Evolutionary conservation across 2,888 invertebrate species (phyloP).

Genomic region (Lithophane leautieri): DNA sequence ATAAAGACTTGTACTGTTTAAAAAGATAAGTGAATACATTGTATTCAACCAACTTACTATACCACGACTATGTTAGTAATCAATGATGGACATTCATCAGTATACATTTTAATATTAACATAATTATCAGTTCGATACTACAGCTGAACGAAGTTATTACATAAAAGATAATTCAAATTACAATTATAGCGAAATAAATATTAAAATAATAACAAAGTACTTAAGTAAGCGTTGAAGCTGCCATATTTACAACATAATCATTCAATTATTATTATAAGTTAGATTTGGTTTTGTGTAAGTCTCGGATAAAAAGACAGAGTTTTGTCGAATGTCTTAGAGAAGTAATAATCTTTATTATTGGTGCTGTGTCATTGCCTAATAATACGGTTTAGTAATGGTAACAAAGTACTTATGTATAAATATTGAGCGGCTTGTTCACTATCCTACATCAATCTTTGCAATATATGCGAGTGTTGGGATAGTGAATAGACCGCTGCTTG

Average conservation of each 20-base stretch:
- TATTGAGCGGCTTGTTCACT: constrained; percentile 13
- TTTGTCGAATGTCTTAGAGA: constrained; percentile 27
- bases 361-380: constrained; percentile 42
- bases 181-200: constrained; percentile 64
- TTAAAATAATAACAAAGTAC: constrained; percentile 71
- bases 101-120: constrained; percentile 48
- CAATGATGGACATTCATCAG: constrained; percentile 45
- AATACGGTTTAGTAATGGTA: constrained; percentile 57
- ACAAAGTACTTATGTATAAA: constrained; percentile 58
- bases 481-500: constrained; percentile 24
- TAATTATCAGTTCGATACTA: constrained; percentile 59
- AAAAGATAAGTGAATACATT: constrained; percentile 61
- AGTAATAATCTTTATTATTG: constrained; percentile 13
- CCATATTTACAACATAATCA: constrained; percentile 81
- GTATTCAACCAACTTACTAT: constrained; percentile 57
- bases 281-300: constrained; percentile 69
- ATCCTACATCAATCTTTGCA: neutral
- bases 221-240: constrained; percentile 72
- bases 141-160: constrained; percentile 53
- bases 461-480: neutral
- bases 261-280: constrained; percentile 62
- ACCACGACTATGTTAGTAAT: constrained; percentile 53
- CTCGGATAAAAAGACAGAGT: constrained; percentile 19
- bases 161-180: constrained; percentile 61
- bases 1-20: constrained; percentile 58